These are phyloP conservation scores for Drosophila pectinifera DNA, from an alignment of 1,140 invertebrate species.

Conservation along the genomic window DNA sequence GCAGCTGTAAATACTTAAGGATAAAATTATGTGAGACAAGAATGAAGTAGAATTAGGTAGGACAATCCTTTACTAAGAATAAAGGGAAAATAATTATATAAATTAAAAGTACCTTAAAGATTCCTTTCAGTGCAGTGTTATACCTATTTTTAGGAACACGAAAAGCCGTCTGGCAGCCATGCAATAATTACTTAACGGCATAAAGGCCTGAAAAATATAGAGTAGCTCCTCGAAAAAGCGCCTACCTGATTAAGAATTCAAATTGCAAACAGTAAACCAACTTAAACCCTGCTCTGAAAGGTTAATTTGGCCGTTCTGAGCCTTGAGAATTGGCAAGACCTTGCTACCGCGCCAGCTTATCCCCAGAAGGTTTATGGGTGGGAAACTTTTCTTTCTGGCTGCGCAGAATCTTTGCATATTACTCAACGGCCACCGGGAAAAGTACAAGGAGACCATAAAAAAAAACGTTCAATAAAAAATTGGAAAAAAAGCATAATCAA, in stretches of 20 bases:
- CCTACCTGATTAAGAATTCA: constrained; percentile 18
- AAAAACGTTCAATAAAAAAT: constrained; percentile 46
- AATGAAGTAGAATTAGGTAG: too few relatives aligned
- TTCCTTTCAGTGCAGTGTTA: too few relatives aligned
- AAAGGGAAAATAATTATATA: background rate
- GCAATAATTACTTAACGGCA: constrained; percentile 22
- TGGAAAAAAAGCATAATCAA: constrained; percentile 49
- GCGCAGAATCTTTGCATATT: constrained; percentile 40
- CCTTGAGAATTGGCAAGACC: constrained; percentile 3
- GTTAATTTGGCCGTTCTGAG: constrained; percentile 17
- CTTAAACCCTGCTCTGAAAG: constrained; percentile 3
- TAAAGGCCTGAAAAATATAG: constrained; percentile 1
- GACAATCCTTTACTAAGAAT: too few relatives aligned
- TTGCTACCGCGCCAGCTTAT: constrained; percentile 6
- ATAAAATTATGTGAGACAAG: too few relatives aligned
- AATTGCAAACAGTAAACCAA: constrained; percentile 17
- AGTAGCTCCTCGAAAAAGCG: background rate
- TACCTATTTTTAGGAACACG: background rate
- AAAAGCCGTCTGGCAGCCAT: constrained; percentile 3
- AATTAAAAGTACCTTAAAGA: too few relatives aligned
- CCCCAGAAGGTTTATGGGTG: constrained; percentile 22
- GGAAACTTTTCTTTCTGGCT: constrained; percentile 16
- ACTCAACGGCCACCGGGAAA: constrained; percentile 31
- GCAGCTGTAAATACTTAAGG: too few relatives aligned
- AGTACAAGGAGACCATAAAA: constrained; percentile 16